Conservation (phyloP, 2,113 vertebrate genomes). For the Bubalus kerabau region DNA sequence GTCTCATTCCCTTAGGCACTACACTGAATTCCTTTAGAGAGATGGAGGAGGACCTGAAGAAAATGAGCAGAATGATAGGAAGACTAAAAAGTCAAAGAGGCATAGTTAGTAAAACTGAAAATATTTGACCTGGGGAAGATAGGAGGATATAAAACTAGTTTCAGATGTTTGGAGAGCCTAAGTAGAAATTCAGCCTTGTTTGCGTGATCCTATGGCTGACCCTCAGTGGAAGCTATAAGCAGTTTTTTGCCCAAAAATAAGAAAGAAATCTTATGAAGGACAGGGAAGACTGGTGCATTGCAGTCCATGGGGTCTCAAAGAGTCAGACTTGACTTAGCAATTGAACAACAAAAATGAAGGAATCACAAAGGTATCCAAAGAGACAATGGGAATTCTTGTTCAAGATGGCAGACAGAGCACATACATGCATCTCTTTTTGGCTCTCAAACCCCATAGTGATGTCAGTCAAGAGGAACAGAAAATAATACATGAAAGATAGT, state of each 20-base stretch:
- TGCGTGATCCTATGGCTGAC: background rate
- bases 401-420: background rate
- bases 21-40: background rate
- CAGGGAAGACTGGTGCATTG: background rate
- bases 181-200: background rate
- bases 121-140: background rate
- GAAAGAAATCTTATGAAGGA: background rate
- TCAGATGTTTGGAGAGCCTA: conserved; percentile 24
- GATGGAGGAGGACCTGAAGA: background rate
- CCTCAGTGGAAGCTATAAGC: background rate
- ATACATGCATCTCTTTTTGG: background rate
- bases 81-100: background rate
- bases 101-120: background rate
- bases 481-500: background rate
- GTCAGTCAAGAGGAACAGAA: background rate
- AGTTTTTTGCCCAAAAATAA: background rate
- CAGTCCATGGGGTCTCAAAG: background rate
- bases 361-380: background rate
- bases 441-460: background rate
- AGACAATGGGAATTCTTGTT: background rate
- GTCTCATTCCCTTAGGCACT: background rate
- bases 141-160: background rate
- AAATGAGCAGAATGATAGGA: background rate
- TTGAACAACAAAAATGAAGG: background rate
- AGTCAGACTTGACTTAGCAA: background rate